Base-by-base conservation (phyloP, 2,113 vertebrate species). In the Scortum barcoo region DNA sequence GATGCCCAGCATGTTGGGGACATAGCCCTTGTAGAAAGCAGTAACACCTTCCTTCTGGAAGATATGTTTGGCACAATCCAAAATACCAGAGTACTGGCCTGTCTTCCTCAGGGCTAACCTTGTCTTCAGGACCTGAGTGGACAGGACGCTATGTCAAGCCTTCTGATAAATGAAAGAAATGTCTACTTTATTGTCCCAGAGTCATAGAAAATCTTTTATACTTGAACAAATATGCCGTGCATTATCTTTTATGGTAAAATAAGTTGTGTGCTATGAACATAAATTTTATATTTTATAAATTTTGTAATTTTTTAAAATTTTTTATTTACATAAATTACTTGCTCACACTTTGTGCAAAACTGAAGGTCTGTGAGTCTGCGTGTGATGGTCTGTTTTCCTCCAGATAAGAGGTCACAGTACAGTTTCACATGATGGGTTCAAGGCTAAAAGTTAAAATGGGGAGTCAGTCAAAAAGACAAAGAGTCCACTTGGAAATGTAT, bases 1-100 rank as follows among this genome's bases (percentile, higher is more conserved):
- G 94, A 99, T 99, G 14, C 97, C 98, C 51, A 99, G 87, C 96
- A 99, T 96, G 90, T 99, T 99, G 75, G 98, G 98, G 44, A 99
- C 66, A 2, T 99, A 99, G 87, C 98, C 98, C 86, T 98, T 99
- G 93, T 99, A 99, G 94, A 99, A 99, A 19, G 97, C 97, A 0
- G 93, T 85, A 74, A 96, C 7, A 0, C 98, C 97, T 82, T 99
- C 98, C 76, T 95, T 97, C 24, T 89, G 81, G 63, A 97, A 91
- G 78, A 99, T 96, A 56, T 95, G 96, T 90, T 96, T 97, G 88
- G 96, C 97, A 53, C 97, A 98, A 70, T 97, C 94, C 76, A 92
- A 61, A 86, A 99, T 96, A 66, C 98, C 97, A 0, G 88, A 93
- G 91, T 96, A 99, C 76, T 99, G 98, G 22, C 97, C 97, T 0